A percentile compares a stretch with the other conserved stretches of the same genome.
Conservation (phyloP, 2,888 invertebrate genomes). For the Caenorhabditis doughertyi region DNA sequence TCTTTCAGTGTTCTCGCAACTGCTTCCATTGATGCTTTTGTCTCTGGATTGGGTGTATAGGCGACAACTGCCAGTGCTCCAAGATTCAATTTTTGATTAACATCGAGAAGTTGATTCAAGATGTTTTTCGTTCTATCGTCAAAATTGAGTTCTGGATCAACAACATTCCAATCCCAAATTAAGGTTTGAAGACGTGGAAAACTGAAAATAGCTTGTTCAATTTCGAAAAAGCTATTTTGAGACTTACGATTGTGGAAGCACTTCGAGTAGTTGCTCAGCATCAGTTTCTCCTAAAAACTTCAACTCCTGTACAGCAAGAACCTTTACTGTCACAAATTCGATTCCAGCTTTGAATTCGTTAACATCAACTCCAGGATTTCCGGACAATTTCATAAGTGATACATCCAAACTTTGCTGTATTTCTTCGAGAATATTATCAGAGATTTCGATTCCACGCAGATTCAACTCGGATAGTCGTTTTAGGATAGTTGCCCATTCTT, state of each 20-base stretch:
- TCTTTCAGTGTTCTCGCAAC: conserved; percentile 50
- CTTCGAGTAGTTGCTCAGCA: conserved; percentile 65
- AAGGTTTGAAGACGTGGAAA: conserved; percentile 68
- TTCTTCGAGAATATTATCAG: conserved; percentile 48
- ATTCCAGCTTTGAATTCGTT: conserved; percentile 51
- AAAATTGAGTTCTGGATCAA: conserved; percentile 65
- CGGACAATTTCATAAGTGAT: conserved; percentile 59
- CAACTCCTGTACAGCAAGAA: conserved; percentile 62
- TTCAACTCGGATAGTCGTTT: conserved; percentile 47
- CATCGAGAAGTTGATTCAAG: conserved; percentile 44
- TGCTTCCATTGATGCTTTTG: conserved; percentile 58
- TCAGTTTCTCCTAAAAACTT: conserved; percentile 61
- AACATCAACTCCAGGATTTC: conserved; percentile 63
- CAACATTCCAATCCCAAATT: conserved; percentile 72
- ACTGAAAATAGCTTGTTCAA: no score
- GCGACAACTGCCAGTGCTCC: conserved; percentile 61
- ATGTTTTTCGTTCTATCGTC: conserved; percentile 64
- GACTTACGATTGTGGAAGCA: conserved; percentile 56
- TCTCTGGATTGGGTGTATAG: conserved; percentile 68
- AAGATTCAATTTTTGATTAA: conserved; percentile 58
- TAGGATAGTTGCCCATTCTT: conserved; percentile 50
- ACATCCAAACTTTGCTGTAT: conserved; percentile 50
- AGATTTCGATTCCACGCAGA: conserved; percentile 61
- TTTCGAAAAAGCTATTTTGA: not conserved
- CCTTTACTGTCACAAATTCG: conserved; percentile 67